phyloP scores from a whole-genome alignment of 2,113 vertebrate genomes.

The Glaucomys volans region DNA sequence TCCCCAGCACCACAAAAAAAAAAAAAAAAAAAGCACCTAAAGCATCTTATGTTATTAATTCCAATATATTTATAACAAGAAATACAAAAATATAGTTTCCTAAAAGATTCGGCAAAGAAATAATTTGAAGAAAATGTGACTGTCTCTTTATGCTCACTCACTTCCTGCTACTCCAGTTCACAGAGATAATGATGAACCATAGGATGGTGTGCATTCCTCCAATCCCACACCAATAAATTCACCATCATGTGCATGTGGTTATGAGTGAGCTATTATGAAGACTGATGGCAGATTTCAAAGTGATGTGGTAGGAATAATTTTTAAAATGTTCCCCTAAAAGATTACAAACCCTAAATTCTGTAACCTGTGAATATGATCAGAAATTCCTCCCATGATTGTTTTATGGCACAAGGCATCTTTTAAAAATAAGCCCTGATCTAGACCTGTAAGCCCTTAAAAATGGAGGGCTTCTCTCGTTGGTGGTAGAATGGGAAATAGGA shows the following conservation, averaged over 20 bases:
- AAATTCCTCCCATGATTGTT: background rate
- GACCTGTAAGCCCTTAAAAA: background rate
- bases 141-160: background rate
- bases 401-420: background rate
- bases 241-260: background rate
- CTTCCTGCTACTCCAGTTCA: background rate
- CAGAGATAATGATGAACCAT: background rate
- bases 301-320: background rate
- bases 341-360: background rate
- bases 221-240: background rate
- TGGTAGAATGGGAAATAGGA: background rate
- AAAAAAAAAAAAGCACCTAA: no score
- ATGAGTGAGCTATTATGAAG: background rate
- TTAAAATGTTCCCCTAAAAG: background rate
- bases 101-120: constrained; percentile 18
- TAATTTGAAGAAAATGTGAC: background rate
- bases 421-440: background rate
- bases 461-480: background rate
- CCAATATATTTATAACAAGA: background rate
- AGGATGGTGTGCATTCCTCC: background rate
- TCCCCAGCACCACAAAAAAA: no score
- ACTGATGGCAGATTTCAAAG: background rate
- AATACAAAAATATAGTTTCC: background rate
- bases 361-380: background rate
- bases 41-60: background rate